Evolutionary conservation across 2,888 invertebrate species (phyloP).

Genomic region (Polylopha cassiicola): DNA sequence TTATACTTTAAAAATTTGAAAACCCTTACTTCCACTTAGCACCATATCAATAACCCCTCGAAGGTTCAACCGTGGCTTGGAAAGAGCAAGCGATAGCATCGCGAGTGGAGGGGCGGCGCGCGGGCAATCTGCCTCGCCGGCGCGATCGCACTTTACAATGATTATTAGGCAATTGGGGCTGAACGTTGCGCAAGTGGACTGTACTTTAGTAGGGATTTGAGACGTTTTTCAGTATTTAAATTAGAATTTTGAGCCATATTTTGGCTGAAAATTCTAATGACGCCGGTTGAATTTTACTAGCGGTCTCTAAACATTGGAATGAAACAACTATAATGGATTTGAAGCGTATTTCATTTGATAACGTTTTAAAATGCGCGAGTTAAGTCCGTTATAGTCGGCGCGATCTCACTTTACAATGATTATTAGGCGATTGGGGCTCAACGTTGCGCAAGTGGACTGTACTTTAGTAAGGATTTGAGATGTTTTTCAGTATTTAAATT

Average conservation of each 20-base stretch:
- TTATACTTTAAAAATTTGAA: slow-evolving; percentile 17
- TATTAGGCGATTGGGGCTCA: slow-evolving; percentile 34
- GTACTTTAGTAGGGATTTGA: slow-evolving; percentile 6
- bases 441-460: slow-evolving; percentile 25
- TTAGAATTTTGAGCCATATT: too few species aligned
- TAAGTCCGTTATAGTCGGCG: slow-evolving; percentile 56
- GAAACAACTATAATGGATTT: too few species aligned
- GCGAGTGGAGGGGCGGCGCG: slow-evolving; percentile 50
- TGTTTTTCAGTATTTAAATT: too few species aligned
- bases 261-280: too few species aligned
- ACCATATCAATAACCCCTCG: slow-evolving; percentile 61
- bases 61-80: slow-evolving; percentile 47
- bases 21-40: slow-evolving; percentile 51
- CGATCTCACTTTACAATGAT: slow-evolving; percentile 40
- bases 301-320: too few species aligned
- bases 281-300: too few species aligned
- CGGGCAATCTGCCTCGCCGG: slow-evolving; percentile 61
- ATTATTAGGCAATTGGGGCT: slow-evolving; percentile 34
- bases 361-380: too few species aligned
- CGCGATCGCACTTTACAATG: slow-evolving; percentile 41
- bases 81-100: slow-evolving; percentile 62
- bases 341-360: too few species aligned
- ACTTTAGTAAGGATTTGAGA: slow-evolving; percentile 3
- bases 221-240: too few species aligned
- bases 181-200: slow-evolving; percentile 25